Evolutionary conservation across 2,888 invertebrate genomes (phyloP).

Genomic region (Suillia variegata): DNA sequence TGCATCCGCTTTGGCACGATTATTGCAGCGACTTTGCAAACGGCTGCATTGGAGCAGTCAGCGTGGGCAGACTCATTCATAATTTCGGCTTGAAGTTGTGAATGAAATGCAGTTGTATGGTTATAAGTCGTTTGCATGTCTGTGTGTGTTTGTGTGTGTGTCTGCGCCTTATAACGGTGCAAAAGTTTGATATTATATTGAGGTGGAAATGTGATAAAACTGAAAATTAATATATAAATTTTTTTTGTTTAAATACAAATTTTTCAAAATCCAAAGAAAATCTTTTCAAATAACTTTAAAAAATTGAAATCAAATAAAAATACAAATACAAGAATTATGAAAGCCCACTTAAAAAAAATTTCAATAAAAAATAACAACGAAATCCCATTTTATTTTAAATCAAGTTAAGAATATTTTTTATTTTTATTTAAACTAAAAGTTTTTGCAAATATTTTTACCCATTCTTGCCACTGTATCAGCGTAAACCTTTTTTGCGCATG

Average conservation of each 20-base stretch:
- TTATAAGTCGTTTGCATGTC: too few species aligned
- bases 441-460: too few species aligned
- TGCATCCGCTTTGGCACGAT: neutral
- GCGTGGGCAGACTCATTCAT: constrained; percentile 49
- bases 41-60: constrained; percentile 19
- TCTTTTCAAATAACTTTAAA: neutral
- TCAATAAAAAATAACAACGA: too few species aligned
- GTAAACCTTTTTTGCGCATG: neutral
- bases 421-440: too few species aligned
- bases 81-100: constrained; percentile 25
- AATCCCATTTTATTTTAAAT: too few species aligned
- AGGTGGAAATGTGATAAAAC: neutral
- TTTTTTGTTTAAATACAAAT: too few species aligned
- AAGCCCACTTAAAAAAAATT: too few species aligned
- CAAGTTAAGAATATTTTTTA: too few species aligned
- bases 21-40: constrained; percentile 20
- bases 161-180: neutral
- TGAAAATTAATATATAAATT: neutral
- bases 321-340: neutral
- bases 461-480: too few species aligned
- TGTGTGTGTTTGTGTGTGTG: constrained; percentile 14
- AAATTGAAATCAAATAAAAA: neutral
- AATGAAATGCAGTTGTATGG: constrained; percentile 20
- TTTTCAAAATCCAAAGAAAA: neutral
- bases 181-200: neutral